Percentiles rank a stretch among this genome's conserved stretches.
Conservation (phyloP, 2,113 vertebrate species). For the Crotalus tigris region DNA sequence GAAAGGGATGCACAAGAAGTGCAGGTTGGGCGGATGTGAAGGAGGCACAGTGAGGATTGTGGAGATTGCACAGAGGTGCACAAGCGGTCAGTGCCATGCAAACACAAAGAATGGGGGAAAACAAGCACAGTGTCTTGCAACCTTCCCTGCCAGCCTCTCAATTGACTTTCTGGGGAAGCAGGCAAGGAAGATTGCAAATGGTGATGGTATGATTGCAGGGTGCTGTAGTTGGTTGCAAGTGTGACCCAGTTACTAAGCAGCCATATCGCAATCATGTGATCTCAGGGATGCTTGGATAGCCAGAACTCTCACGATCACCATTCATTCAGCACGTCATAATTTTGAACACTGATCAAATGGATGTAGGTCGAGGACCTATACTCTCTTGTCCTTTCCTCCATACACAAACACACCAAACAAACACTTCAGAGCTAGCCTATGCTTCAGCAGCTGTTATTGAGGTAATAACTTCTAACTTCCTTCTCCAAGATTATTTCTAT, state of each 20-base stretch:
- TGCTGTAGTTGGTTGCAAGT: background rate
- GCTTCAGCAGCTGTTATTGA: background rate
- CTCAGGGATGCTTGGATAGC: background rate
- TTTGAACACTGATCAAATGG: background rate
- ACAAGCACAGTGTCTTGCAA: background rate
- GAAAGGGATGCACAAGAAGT: background rate
- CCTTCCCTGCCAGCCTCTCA: background rate
- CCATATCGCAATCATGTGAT: background rate
- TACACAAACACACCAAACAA: background rate
- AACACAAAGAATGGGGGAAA: background rate
- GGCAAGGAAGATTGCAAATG: background rate
- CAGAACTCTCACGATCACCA: background rate
- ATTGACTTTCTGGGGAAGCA: background rate
- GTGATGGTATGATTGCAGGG: background rate
- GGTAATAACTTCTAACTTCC: background rate
- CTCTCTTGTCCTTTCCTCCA: background rate
- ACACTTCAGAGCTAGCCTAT: background rate
- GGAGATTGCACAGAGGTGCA: background rate
- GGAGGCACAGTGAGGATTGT: background rate
- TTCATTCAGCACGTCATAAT: background rate
- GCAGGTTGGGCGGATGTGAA: background rate
- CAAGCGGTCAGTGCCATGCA: fast-evolving
- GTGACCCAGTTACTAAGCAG: background rate
- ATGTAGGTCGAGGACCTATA: background rate
- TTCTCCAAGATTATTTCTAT: background rate